Evolutionary conservation across 2,113 vertebrate species (phyloP).

Genomic region (Narcine bancroftii): DNA sequence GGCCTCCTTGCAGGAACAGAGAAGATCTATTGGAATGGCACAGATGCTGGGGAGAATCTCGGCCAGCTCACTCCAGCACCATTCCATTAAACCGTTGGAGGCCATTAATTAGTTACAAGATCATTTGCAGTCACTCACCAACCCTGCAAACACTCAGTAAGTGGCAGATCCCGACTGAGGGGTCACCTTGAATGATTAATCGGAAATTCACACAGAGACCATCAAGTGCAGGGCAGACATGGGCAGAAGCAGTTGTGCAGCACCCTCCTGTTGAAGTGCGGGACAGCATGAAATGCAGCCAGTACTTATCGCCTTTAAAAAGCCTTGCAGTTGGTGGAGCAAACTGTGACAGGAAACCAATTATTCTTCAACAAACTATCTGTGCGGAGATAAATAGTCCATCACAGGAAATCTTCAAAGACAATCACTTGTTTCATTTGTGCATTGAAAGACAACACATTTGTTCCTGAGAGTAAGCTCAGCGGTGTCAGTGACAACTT

Average conservation of each 20-base stretch:
- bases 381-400: not conserved
- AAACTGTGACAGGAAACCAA: conserved; percentile 10
- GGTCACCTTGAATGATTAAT: not conserved
- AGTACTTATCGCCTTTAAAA: not conserved
- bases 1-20: not conserved
- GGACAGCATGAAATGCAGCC: not conserved
- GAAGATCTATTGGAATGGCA: not conserved
- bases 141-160: not conserved
- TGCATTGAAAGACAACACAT: conserved; percentile 28
- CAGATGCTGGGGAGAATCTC: not conserved
- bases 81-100: not conserved
- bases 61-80: not conserved
- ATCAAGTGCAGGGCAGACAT: not conserved
- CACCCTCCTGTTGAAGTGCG: not conserved
- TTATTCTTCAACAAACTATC: conserved; percentile 20
- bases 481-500: conserved; percentile 17
- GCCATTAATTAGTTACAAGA: not conserved
- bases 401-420: conserved; percentile 16
- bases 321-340: not conserved
- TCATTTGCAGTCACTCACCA: not conserved
- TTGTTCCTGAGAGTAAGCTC: conserved; percentile 15
- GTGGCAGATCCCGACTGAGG: not conserved
- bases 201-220: not conserved
- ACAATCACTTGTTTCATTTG: conserved; percentile 23
- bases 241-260: not conserved